Conservation (phyloP, 1,140 invertebrate species). For the Magallana angulata region DNA sequence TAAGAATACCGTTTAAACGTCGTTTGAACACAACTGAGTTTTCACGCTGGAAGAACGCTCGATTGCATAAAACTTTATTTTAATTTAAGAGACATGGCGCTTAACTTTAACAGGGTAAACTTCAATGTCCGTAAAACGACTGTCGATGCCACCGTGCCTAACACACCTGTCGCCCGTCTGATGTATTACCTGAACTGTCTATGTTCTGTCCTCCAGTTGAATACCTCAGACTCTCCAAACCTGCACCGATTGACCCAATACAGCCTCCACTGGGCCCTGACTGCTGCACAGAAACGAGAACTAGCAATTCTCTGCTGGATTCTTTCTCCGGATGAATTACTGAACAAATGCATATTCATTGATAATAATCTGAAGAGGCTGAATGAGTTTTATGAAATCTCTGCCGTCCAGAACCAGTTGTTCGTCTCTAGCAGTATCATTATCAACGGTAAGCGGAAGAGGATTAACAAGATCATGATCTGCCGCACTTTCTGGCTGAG, state of each 20-base stretch:
- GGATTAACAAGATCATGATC: slow-evolving; percentile 48
- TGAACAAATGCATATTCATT: slow-evolving; percentile 30
- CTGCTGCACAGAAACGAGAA: background rate
- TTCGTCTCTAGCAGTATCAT: slow-evolving; percentile 5
- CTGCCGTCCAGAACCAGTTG: slow-evolving; percentile 7
- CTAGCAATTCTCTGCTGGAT: slow-evolving; percentile 15
- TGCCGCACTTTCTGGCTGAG: slow-evolving; percentile 11
- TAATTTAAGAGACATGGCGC: no score
- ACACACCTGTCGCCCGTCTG: slow-evolving; percentile 33
- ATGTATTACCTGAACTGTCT: slow-evolving; percentile 52
- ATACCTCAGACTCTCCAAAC: slow-evolving; percentile 6
- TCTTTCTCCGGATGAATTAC: slow-evolving; percentile 18
- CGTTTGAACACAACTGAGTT: no score
- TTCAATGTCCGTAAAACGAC: slow-evolving; percentile 42
- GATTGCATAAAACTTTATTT: no score
- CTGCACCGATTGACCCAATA: slow-evolving; percentile 10
- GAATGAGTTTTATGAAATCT: slow-evolving; percentile 46
- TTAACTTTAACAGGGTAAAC: slow-evolving; percentile 16
- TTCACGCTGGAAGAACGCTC: no score
- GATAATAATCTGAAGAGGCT: slow-evolving; percentile 24
- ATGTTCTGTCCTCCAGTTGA: slow-evolving; percentile 34
- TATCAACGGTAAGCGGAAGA: slow-evolving; percentile 6
- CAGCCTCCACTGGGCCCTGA: background rate
- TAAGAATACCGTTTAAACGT: no score
- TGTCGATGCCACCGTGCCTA: slow-evolving; percentile 29